A percentile compares a stretch with the other conserved stretches of the same genome.
phyloP scores from a whole-genome alignment of 2,113 vertebrate genomes.

The Paedocypris sp. region DNA sequence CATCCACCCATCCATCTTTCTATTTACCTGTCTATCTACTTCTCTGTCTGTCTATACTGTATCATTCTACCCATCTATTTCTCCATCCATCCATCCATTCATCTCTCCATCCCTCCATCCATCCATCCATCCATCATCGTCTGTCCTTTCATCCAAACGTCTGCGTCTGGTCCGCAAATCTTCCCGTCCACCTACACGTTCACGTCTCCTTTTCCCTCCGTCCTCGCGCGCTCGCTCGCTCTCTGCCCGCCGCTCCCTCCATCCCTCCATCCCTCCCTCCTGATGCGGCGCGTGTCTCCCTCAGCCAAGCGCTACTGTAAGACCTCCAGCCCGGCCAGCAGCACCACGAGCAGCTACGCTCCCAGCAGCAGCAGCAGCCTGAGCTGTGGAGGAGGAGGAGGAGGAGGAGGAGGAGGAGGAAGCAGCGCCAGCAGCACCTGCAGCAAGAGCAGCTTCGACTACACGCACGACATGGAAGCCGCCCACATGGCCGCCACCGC shows the following conservation, averaged over 20 bases:
- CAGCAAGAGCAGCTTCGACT: constrained; percentile 99
- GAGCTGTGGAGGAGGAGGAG: constrained; percentile 55
- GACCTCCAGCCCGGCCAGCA: constrained; percentile 90
- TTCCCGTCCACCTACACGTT: too few species aligned
- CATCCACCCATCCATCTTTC: too few species aligned
- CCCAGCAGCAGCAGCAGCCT: constrained; percentile 86
- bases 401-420: constrained; percentile 55
- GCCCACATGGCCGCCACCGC: constrained; percentile 98
- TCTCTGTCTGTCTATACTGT: too few species aligned
- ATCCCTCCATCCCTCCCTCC: background rate
- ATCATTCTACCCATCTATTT: too few species aligned
- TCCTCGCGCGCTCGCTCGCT: too few species aligned
- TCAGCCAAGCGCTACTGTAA: constrained; percentile 92
- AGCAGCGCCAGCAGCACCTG: constrained; percentile 98
- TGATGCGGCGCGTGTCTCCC: background rate
- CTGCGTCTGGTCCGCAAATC: too few species aligned
- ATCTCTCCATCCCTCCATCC: background rate
- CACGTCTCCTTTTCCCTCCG: too few species aligned
- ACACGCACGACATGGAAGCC: constrained; percentile 96
- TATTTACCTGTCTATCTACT: too few species aligned
- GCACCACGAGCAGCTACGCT: constrained; percentile 93
- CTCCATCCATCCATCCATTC: background rate
- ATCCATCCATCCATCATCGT: background rate
- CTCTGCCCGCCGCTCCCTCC: too few species aligned
- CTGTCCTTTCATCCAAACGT: background rate